These are phyloP conservation scores for Ceyx cyanopectus DNA, from an alignment of 2,113 vertebrate species.

Conservation along the genomic window DNA sequence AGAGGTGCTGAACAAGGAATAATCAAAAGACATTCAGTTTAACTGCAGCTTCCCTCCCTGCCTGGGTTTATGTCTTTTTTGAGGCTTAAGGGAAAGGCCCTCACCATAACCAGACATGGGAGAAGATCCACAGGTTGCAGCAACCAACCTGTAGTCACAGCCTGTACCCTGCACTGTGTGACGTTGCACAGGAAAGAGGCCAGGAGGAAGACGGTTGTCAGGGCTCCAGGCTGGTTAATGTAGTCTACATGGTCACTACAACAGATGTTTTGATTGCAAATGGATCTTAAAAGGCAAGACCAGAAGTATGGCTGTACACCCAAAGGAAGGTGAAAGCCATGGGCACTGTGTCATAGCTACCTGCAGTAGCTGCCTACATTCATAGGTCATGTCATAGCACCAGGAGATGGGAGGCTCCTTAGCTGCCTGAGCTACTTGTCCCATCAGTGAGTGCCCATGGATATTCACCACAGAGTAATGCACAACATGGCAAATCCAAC, in stretches of 20 bases:
- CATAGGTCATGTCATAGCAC: not conserved
- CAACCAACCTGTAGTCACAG: not conserved
- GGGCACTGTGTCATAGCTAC: not conserved
- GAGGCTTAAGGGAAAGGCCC: not conserved
- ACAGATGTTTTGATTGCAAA: not conserved
- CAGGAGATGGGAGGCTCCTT: not conserved
- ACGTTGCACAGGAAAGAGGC: fast-evolving
- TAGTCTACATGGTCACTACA: not conserved
- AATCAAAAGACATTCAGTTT: not conserved
- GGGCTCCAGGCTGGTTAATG: not conserved
- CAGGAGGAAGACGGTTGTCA: not conserved
- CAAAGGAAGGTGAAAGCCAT: not conserved
- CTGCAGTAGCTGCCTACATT: fast-evolving
- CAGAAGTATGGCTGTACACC: not conserved
- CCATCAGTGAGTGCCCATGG: not conserved
- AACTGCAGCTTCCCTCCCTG: not conserved
- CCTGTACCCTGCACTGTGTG: fast-evolving
- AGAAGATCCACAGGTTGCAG: not conserved
- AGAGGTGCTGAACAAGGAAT: not conserved
- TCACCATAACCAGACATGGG: not conserved
- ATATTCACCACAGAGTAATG: not conserved
- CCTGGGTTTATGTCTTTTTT: not conserved
- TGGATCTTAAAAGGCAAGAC: not conserved
- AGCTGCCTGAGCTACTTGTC: not conserved
- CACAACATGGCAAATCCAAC: not conserved